phyloP scores from a whole-genome alignment of 2,888 invertebrate species.

The Pyrocoelia pectoralis region DNA sequence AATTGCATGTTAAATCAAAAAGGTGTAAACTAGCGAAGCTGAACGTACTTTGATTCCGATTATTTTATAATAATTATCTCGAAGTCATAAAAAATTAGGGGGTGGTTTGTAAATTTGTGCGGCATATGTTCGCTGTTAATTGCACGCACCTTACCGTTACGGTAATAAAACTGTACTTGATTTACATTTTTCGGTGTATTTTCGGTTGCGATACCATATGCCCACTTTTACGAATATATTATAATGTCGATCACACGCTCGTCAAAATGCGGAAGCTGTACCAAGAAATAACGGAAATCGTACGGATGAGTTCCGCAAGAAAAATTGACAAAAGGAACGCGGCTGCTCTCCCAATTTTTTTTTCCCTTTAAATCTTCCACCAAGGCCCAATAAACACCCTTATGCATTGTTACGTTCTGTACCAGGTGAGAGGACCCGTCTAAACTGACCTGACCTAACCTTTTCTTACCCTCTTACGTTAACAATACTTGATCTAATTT shows the following conservation, averaged over 20 bases:
- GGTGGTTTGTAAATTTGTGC: slow-evolving; percentile 1
- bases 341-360: slow-evolving; percentile 35
- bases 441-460: slow-evolving; percentile 52
- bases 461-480: slow-evolving; percentile 39
- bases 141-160: slow-evolving; percentile 40
- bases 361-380: slow-evolving; percentile 24
- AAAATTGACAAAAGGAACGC: slow-evolving; percentile 26
- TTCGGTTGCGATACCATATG: slow-evolving; percentile 39
- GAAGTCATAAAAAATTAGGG: slow-evolving; percentile 10
- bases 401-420: slow-evolving; percentile 15
- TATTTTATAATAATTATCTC: slow-evolving; percentile 11
- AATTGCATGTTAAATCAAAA: slow-evolving; percentile 10
- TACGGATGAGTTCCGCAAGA: slow-evolving; percentile 25
- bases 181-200: slow-evolving; percentile 31
- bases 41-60: slow-evolving; percentile 19
- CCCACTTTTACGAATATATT: slow-evolving; percentile 32
- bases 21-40: slow-evolving; percentile 15
- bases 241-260: background rate
- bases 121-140: slow-evolving; percentile 36
- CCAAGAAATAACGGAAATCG: slow-evolving; percentile 33
- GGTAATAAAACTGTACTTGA: slow-evolving; percentile 37
- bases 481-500: slow-evolving; percentile 59
- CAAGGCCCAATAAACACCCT: slow-evolving; percentile 19
- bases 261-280: slow-evolving; percentile 7
- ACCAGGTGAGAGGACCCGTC: slow-evolving; percentile 52